phyloP scores from a whole-genome alignment of 2,888 invertebrate species.

The Sphaerolaimus hirsutus region DNA sequence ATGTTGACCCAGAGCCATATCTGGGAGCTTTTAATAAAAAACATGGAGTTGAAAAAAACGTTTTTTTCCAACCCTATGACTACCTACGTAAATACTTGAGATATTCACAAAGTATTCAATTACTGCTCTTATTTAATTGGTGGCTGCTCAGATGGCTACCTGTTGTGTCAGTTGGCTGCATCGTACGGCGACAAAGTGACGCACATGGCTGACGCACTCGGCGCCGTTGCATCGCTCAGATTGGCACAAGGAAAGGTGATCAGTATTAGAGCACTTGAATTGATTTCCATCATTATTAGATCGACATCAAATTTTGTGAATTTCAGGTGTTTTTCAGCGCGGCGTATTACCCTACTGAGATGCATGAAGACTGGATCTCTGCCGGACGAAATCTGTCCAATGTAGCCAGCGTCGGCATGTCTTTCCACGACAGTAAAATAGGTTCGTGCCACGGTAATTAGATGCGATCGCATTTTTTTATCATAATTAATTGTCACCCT shows the following conservation, averaged over 20 bases:
- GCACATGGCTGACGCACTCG: conserved; percentile 24
- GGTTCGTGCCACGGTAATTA: no score
- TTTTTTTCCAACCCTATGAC: no score
- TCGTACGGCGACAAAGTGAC: conserved; percentile 20
- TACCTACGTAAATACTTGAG: not conserved
- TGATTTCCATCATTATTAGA: no score
- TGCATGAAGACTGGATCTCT: no score
- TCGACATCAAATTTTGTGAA: not conserved
- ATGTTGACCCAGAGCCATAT: no score
- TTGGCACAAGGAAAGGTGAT: conserved; percentile 17
- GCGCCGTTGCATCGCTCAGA: conserved; percentile 21
- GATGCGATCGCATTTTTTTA: no score
- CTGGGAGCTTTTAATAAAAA: no score
- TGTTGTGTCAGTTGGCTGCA: conserved; percentile 22
- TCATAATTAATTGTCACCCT: no score
- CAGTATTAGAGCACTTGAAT: not conserved
- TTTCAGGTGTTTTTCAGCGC: conserved; percentile 19
- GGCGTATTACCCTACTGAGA: conserved; percentile 21
- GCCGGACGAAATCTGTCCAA: no score
- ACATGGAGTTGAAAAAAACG: no score
- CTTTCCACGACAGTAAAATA: no score
- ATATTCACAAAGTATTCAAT: not conserved
- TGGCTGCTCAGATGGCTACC: conserved; percentile 17
- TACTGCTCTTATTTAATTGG: not conserved
- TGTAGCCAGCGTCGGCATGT: no score